Conservation (phyloP, 2,113 vertebrate species). For the Nanorana parkeri region DNA sequence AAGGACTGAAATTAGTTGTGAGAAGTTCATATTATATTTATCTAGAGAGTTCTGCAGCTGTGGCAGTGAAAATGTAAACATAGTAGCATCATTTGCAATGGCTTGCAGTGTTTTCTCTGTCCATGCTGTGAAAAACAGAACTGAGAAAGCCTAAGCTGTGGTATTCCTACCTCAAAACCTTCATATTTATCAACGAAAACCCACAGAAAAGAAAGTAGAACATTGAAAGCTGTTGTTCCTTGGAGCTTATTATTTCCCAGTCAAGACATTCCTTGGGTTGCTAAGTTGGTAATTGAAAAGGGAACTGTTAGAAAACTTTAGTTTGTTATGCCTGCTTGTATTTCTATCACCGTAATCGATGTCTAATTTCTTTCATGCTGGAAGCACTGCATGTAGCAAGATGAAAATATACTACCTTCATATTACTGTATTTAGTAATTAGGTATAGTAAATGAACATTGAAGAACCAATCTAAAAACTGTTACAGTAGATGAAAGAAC, state of each 20-base stretch:
- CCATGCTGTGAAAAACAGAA: background rate
- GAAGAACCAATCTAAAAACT: background rate
- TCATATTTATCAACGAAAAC: slow-evolving; percentile 8
- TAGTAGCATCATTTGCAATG: background rate
- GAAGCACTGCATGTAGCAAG: background rate
- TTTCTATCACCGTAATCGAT: slow-evolving; percentile 9
- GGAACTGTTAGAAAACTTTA: slow-evolving; percentile 16
- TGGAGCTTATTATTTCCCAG: slow-evolving; percentile 12
- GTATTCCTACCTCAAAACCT: background rate
- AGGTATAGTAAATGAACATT: background rate
- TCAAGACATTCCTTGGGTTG: slow-evolving; percentile 28
- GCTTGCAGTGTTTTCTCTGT: background rate
- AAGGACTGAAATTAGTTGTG: too few relatives aligned
- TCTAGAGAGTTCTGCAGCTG: too few relatives aligned
- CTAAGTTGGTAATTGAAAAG: slow-evolving; percentile 35
- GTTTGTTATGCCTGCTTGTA: background rate
- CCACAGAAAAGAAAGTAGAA: background rate
- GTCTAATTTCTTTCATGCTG: slow-evolving; percentile 10
- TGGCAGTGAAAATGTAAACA: background rate
- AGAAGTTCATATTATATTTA: too few relatives aligned
- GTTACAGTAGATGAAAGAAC: background rate
- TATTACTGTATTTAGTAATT: background rate
- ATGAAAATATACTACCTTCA: background rate
- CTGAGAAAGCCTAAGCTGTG: background rate
- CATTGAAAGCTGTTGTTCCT: slow-evolving; percentile 13